These are phyloP conservation scores for Gadopsis marmoratus DNA, from an alignment of 2,797 vertebrate species.

Conservation along the genomic window DNA sequence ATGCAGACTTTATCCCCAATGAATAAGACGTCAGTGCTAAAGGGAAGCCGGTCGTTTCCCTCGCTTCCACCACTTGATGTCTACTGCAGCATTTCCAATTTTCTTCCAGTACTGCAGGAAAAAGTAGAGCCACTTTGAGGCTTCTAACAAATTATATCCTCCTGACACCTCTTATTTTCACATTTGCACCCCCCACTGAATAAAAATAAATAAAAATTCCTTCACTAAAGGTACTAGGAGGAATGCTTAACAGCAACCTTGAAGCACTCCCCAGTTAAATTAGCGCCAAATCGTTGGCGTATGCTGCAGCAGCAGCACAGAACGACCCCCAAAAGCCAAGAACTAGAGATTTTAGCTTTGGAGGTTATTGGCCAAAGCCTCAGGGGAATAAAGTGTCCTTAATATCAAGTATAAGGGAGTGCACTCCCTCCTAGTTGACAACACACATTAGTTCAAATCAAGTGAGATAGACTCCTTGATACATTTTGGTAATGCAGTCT, in stretches of 20 bases:
- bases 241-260: slow-evolving; percentile 70
- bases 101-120: slow-evolving; percentile 46
- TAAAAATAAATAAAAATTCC: slow-evolving; percentile 33
- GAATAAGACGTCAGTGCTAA: slow-evolving; percentile 10
- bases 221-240: slow-evolving; percentile 42
- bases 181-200: slow-evolving; percentile 43
- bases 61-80: slow-evolving; percentile 29
- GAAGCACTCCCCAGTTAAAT: slow-evolving; percentile 73
- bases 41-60: slow-evolving; percentile 9
- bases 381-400: slow-evolving; percentile 53
- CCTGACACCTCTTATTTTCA: slow-evolving; percentile 51
- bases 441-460: slow-evolving; percentile 62
- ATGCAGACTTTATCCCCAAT: slow-evolving; percentile 22
- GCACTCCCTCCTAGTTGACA: slow-evolving; percentile 50
- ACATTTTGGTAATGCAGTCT: slow-evolving; percentile 43
- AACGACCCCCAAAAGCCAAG: slow-evolving; percentile 65
- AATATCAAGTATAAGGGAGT: slow-evolving; percentile 56
- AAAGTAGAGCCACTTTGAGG: slow-evolving; percentile 40
- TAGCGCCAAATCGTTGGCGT: slow-evolving; percentile 66
- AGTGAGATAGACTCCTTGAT: slow-evolving; percentile 56
- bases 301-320: slow-evolving; percentile 39
- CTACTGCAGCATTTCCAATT: slow-evolving; percentile 41
- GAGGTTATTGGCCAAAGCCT: slow-evolving; percentile 67
- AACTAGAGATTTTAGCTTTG: slow-evolving; percentile 69
- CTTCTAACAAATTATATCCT: slow-evolving; percentile 50